phyloP scores from a whole-genome alignment of 2,888 invertebrate genomes.

The Ochlodes sylvanus region DNA sequence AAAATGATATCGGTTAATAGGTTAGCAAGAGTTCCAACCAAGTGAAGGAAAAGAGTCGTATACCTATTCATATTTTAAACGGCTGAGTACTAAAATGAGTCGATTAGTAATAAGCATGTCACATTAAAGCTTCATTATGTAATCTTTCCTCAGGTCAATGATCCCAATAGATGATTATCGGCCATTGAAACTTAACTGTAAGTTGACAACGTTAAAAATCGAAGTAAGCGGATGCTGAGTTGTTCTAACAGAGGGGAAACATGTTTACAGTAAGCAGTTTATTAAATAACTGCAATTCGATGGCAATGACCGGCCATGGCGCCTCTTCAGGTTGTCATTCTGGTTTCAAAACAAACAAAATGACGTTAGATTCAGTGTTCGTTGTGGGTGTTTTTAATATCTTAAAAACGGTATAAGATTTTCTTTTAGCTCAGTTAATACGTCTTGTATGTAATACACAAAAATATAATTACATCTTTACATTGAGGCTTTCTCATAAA shows the following conservation, averaged over 20 bases:
- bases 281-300: constrained; percentile 80
- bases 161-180: constrained; percentile 25
- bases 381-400: neutral
- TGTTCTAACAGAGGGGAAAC: constrained; percentile 50
- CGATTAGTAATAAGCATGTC: neutral
- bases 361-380: constrained; percentile 9
- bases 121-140: constrained; percentile 20
- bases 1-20: neutral
- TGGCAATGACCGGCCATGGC: constrained; percentile 77
- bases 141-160: constrained; percentile 31
- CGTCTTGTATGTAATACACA: too few species aligned
- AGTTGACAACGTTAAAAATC: constrained; percentile 18
- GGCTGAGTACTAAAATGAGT: neutral
- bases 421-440: too few species aligned
- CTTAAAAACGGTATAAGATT: neutral
- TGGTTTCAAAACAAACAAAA: constrained; percentile 68
- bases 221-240: constrained; percentile 23
- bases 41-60: neutral
- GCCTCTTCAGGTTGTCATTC: constrained; percentile 68
- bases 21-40: neutral
- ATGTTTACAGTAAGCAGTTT: constrained; percentile 70
- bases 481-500: too few species aligned
- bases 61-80: neutral
- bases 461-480: too few species aligned
- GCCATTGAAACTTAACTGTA: constrained; percentile 36